Conservation (phyloP, 2,797 vertebrate species). For the Pelobates cultripes region DNA sequence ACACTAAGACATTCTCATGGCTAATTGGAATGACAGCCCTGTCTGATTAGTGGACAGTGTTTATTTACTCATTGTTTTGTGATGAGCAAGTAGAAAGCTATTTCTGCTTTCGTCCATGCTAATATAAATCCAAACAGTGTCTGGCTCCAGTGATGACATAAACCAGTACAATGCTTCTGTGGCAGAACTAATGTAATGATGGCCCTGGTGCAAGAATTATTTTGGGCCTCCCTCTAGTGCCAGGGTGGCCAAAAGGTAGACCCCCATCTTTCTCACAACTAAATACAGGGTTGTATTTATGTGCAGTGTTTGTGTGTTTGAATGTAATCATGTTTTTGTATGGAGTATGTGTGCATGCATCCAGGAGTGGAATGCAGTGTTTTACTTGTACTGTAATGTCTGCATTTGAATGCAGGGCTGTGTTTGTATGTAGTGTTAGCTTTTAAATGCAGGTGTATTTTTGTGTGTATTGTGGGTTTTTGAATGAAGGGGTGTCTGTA, state of each 20-base stretch:
- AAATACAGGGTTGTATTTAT: conserved; percentile 68
- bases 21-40: conserved; percentile 88
- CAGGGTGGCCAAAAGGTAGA: no score
- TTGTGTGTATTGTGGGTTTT: no score
- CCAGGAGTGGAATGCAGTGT: conserved; percentile 40
- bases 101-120: conserved; percentile 72
- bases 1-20: conserved; percentile 67
- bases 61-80: conserved; percentile 88
- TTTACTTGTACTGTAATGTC: not conserved
- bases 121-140: conserved; percentile 80
- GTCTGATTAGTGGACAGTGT: conserved; percentile 74
- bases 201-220: no score
- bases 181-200: no score
- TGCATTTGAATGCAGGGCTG: no score
- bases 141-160: conserved; percentile 79
- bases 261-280: no score
- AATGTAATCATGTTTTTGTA: no score
- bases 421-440: no score
- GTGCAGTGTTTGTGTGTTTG: conserved; percentile 16
- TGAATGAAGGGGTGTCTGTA: no score
- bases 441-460: no score
- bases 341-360: conserved; percentile 59
- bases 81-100: conserved; percentile 86
- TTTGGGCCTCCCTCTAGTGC: no score
- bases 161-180: conserved; percentile 75